Evolutionary conservation across 2,888 invertebrate species (phyloP), one percentile per base, ranked within the genome.

Genomic region (Drosophila neotestacea): DNA sequence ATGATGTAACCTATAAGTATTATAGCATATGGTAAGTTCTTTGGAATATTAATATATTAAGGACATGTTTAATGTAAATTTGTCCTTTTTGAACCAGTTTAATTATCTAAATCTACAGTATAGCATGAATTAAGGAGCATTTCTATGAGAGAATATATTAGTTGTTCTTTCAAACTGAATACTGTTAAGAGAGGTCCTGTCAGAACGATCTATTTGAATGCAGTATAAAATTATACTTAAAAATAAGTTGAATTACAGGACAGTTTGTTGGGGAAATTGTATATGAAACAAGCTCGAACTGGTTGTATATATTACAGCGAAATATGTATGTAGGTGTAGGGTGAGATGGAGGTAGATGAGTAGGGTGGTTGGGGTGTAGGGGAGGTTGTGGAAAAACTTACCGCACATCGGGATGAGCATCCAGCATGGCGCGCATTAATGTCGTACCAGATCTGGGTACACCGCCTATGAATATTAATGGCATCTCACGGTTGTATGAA

Each of bases 371-470:
- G 44, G 22, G 22, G n/a, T 16, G 13, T 6, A 30, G 13, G 36
- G 16, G 13, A 42, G 59, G 51, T 50, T 61, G 44, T 48, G 10
- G 44, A 34, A 46, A 62, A 64, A 88, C 92, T 92, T 91, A 96
- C 95, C 98, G 95, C 90, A 99, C 97, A 91, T 97, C 97, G 13
- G 98, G 97, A 94, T 99, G 99, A 74, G 99, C 98, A 93, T 99
- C 99, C 88, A 99, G 94, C 97, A 99, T 98, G 77, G 98, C 98
- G 89, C 99, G 95, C 96, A 98, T 98, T 83, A 99, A 94, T 72
- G 99, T 99, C 47, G 99, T 99, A 60, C 99, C 99, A 55, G 98
- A 98, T 85, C 99, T 95, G 64, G 99, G 99, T 91, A 99, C 98
- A 74, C 99, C 99, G 67, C 99, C 99, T 92, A 99, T 98, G 94